Evolutionary conservation across 2,797 vertebrate species (phyloP).

Genomic region (Mico argentatus): DNA sequence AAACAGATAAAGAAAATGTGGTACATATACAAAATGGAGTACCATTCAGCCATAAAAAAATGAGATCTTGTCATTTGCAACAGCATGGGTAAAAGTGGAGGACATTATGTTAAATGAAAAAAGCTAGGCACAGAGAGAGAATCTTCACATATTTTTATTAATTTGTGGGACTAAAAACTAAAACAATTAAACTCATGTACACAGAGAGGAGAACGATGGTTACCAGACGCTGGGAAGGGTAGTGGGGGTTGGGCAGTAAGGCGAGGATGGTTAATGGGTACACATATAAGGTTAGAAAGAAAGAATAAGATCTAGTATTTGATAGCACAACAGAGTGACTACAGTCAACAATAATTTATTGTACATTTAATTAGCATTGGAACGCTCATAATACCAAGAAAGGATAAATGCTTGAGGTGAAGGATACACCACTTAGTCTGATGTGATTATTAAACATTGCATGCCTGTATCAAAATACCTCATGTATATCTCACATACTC

Average conservation of each 20-base stretch:
- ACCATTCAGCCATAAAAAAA: neutral
- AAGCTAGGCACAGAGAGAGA: neutral
- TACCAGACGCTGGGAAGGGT: neutral
- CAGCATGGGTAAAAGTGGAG: neutral
- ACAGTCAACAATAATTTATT: neutral
- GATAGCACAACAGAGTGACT: neutral
- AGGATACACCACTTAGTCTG: neutral
- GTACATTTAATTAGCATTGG: neutral
- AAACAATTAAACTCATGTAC: neutral
- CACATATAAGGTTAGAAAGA: neutral
- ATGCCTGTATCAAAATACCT: neutral
- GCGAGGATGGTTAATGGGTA: neutral
- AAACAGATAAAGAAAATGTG: neutral
- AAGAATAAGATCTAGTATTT: neutral
- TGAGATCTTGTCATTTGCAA: neutral
- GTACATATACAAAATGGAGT: neutral
- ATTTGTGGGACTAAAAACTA: neutral
- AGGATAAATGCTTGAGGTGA: neutral
- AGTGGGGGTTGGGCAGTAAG: neutral
- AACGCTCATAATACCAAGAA: neutral
- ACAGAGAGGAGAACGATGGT: neutral
- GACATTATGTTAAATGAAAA: neutral
- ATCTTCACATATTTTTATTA: neutral
- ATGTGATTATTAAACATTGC: neutral
- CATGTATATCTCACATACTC: neutral